Base-by-base conservation (phyloP, 2,797 vertebrate species). In the Neostethus bicornis region DNA sequence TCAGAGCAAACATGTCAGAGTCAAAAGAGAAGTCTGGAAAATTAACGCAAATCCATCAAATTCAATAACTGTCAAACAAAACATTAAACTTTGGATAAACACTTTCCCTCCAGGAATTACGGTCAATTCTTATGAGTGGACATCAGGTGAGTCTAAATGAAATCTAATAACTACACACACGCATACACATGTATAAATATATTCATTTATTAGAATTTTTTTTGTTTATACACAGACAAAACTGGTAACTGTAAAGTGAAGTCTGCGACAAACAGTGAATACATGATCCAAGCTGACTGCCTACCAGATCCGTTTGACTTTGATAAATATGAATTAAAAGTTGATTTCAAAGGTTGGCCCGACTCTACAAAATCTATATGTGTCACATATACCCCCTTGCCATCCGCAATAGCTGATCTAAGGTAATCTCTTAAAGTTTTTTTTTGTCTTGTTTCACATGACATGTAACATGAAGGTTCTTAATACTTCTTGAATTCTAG, bases 231-330 rank as follows among this genome's bases (percentile, higher is more conserved):
- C 12, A 31, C 66, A 90, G 89, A 0, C 0, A 2, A 51, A 1
- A 48, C 46, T 6, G 91, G 90, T 46, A 34, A n/a, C 2, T 91
- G 90, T 67, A 7, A 41, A 77, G 56, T 26, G 79, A 67, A 13
- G 1, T 19, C 16, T 59, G 13, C 0, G 26, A 49, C 35, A 64
- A 38, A 49, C 35, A 64, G 38, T 17, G 17, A 45, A 1, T 55
- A 78, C 13, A 46, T 65, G 16, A 87, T 96, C 56, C 28, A 21
- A 0, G 42, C 53, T 3, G 0, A 0, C n/a, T 96, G 94, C 73
- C 87, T 96, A 41, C 94, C 94, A 12, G 76, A 84, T 0, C 89
- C 92, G 0, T 87, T 87, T 70, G 66, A 90, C 0, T 92, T 90
- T 16, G 75, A 90, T 39, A 91, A 86, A 7, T 89, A 95, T 77